Conservation (phyloP, 2,113 vertebrate genomes). For the Sinocyclocheilus anshuiensis region DNA sequence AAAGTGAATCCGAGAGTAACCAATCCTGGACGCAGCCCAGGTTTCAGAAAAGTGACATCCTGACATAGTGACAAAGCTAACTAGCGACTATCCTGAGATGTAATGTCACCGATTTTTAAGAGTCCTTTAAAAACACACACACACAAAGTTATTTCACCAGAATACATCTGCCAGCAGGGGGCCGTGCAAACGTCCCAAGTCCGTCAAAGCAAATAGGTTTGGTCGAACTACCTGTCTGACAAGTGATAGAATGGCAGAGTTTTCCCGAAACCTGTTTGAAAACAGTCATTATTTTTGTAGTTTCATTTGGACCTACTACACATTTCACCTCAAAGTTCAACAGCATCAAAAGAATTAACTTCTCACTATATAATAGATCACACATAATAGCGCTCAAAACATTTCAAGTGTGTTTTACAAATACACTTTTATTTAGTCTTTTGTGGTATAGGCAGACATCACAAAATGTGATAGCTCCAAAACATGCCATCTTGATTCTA, state of each 20-base stretch:
- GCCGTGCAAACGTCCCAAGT: not conserved
- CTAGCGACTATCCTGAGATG: not conserved
- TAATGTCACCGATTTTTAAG: not conserved
- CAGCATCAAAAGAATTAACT: not conserved
- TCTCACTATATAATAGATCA: not conserved
- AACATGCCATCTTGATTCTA: not conserved
- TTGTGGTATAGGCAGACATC: not conserved
- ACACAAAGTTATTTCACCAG: not conserved
- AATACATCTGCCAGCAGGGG: not conserved
- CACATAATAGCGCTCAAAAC: slow-evolving; percentile 19
- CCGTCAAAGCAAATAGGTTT: not conserved
- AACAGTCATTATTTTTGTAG: not conserved
- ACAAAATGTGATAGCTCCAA: not conserved
- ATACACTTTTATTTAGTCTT: slow-evolving; percentile 24
- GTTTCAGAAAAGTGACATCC: not conserved
- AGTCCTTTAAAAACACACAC: too few species aligned
- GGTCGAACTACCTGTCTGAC: not conserved
- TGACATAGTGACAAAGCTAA: not conserved
- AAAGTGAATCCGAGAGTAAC: too few species aligned
- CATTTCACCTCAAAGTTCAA: not conserved
- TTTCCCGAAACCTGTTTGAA: not conserved
- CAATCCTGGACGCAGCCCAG: not conserved
- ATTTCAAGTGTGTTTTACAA: slow-evolving; percentile 1
- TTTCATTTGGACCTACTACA: not conserved
- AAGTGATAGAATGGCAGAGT: not conserved